Conservation (phyloP, 1,140 invertebrate genomes). For the Drosophila melanogaster region DNA sequence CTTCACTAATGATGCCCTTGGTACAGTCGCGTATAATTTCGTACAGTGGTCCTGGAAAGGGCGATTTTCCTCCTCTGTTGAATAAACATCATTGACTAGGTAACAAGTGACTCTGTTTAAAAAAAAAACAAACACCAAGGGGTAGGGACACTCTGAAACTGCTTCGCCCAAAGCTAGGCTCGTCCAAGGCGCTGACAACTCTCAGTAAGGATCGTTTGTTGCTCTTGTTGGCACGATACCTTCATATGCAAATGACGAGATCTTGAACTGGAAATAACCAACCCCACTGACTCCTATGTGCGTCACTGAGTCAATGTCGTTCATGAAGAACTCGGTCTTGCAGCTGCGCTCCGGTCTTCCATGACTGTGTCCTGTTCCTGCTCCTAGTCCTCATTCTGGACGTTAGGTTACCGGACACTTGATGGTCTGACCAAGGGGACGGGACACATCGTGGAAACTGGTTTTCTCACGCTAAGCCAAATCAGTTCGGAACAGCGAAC, state of each 20-base stretch:
- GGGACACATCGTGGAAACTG: constrained; percentile 56
- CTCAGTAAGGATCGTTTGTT: background rate
- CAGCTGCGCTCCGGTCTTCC: constrained; percentile 22
- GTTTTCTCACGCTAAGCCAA: constrained; percentile 71
- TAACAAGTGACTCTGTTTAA: constrained; percentile 1
- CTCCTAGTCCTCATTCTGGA: constrained; percentile 2
- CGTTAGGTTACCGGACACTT: constrained; percentile 56
- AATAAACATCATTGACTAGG: background rate
- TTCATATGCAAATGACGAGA: constrained; percentile 39
- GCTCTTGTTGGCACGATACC: background rate
- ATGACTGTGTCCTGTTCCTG: background rate
- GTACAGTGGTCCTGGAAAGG: constrained; percentile 3
- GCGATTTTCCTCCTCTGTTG: background rate
- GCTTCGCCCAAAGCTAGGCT: background rate
- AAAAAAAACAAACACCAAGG: background rate
- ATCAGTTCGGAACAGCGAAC: background rate
- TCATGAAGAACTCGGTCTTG: constrained; percentile 1
- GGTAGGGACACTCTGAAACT: background rate
- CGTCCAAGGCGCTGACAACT: background rate
- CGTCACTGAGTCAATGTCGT: too few species aligned
- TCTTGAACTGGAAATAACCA: constrained; percentile 22
- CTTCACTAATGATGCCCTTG: constrained; percentile 40
- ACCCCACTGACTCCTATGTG: constrained; percentile 9
- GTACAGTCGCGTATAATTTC: constrained; percentile 63
- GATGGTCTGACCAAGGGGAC: constrained; percentile 33